phyloP scores from a whole-genome alignment of 2,113 vertebrate species.

The Channa argus region DNA sequence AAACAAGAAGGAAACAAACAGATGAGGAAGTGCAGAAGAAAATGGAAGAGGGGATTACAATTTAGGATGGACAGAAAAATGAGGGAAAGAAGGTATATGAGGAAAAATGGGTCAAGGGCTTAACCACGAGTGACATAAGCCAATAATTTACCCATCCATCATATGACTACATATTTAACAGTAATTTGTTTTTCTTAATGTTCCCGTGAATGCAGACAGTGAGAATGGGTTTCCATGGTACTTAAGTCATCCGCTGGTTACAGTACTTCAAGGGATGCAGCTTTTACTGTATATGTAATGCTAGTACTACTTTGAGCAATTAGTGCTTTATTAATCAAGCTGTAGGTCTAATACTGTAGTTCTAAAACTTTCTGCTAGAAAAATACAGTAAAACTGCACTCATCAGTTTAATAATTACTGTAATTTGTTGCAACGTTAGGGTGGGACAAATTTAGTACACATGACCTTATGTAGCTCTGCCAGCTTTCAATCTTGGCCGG shows the following conservation, averaged over 20 bases:
- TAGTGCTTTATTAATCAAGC: no score
- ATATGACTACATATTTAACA: conserved; percentile 34
- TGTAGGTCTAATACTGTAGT: no score
- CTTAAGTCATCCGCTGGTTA: background rate
- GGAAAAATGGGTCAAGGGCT: conserved; percentile 10
- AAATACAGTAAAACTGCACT: no score
- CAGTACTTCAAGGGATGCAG: no score
- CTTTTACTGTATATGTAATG: no score
- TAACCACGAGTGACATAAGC: conserved; percentile 39
- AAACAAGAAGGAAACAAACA: background rate
- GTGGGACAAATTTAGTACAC: background rate
- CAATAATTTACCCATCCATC: conserved; percentile 33
- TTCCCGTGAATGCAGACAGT: background rate
- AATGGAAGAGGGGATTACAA: background rate
- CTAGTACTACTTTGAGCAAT: no score
- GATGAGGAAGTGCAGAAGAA: background rate
- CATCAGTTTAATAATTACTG: no score
- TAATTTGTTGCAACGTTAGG: background rate
- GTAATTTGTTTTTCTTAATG: conserved; percentile 18
- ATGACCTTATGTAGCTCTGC: background rate
- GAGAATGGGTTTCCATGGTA: background rate
- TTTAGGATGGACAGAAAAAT: background rate
- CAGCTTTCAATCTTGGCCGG: background rate
- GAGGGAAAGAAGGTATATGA: background rate
- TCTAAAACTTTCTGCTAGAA: no score